Percentiles rank a stretch among this genome's conserved stretches.
Evolutionary conservation across 2,797 vertebrate species (phyloP).

Genomic region (Urocyon cinereoargenteus): DNA sequence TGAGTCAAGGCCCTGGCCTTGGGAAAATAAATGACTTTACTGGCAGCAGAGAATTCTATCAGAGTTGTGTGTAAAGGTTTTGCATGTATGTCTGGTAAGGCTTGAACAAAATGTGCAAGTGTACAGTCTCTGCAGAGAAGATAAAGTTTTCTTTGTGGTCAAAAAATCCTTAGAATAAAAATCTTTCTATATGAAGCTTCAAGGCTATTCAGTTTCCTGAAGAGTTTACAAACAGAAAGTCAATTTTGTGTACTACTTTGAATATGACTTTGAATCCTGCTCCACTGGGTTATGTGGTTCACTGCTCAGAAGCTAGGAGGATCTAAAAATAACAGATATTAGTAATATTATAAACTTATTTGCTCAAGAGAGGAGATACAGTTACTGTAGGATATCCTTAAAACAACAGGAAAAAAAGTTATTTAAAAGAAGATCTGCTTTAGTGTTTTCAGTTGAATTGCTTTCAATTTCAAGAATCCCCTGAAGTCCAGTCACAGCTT

Average conservation of each 20-base stretch:
- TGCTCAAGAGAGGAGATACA: neutral
- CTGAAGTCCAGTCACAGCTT: neutral
- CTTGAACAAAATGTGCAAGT: neutral
- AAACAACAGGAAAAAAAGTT: neutral
- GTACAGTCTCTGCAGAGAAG: neutral
- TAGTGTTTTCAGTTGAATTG: neutral
- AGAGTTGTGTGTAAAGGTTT: neutral
- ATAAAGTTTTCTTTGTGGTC: neutral
- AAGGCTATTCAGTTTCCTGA: neutral
- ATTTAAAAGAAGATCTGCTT: neutral
- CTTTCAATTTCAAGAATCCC: neutral
- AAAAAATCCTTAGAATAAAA: constrained; percentile 10
- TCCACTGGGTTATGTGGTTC: neutral
- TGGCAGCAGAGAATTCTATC: neutral
- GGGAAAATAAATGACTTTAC: neutral
- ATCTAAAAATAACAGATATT: neutral
- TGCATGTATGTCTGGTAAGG: neutral
- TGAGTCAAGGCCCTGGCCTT: neutral
- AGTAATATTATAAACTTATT: neutral
- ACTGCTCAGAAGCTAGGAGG: neutral
- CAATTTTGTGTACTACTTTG: neutral
- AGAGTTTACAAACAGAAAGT: neutral
- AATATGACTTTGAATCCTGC: neutral
- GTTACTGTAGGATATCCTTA: neutral
- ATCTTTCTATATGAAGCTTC: neutral